Evolutionary conservation across 92 coral and sea anemone species (phyloP), one percentile per base, ranked within the genome.

Genomic region (Micromussa lordhowensis): DNA sequence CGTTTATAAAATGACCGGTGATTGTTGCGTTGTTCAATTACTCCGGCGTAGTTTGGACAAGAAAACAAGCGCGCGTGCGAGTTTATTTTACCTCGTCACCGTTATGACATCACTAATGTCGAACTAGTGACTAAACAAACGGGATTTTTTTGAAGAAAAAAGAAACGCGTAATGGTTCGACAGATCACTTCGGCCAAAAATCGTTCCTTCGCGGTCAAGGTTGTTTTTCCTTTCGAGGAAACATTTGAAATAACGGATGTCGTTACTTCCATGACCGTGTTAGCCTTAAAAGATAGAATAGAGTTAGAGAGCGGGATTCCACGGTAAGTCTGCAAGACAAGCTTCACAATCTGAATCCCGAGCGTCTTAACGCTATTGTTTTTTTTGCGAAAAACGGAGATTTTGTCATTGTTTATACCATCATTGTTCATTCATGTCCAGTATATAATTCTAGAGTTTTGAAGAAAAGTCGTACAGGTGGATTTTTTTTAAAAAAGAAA

Each of bases 261-360:
- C 9, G 58, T 69, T 2, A 82, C 94, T 5, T 86, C 90, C 0
- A 93, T 93, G 94, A 89, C 79, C 2, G 89, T 93, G 30, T 75
- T 88, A 72, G 91, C 81, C 31, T 87, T 95, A 32, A 95, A 95
- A 66, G 94, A 93, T 61, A 82, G 86, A 58, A 87, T 92, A 48
- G 98, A 95, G 88, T 38, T 83, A 12, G 85, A 28, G 16, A 80
- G 93, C 13, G 98, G 98, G 22, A 87, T 95, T 36, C 98, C 98
- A 81, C 88, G 94, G 98, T 90, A 84, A 87, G 98, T 13, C 15
- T 4, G 51, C 8, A 44, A 44, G 51, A 9, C 10, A 7, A n/a
- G n/a, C n/a, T n/a, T n/a, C n/a, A 44, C 51, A 44, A 44, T 9
- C 51, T 44, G 51, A 44, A 44, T 44, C 51, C 51, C 10, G 51